phyloP scores from a whole-genome alignment of 2,797 vertebrate species.

The Phalanger gymnotis region DNA sequence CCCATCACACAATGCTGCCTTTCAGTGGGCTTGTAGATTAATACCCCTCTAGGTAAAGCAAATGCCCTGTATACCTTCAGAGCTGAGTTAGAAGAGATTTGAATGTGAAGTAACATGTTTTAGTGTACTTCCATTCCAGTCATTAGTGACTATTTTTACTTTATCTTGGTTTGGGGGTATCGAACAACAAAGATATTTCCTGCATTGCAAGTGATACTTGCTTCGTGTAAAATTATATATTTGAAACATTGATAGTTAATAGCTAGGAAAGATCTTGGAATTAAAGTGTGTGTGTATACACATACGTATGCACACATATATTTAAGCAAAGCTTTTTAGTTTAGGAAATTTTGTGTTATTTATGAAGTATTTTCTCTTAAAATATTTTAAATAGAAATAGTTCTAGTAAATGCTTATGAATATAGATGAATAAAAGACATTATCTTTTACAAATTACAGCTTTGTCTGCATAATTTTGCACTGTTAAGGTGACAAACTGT shows the following conservation, averaged over 20 bases:
- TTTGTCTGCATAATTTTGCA: slow-evolving; percentile 78
- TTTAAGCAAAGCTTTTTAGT: slow-evolving; percentile 59
- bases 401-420: slow-evolving; percentile 74
- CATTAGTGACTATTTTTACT: background rate
- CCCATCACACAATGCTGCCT: background rate
- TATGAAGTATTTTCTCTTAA: slow-evolving; percentile 68
- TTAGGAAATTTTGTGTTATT: slow-evolving; percentile 54
- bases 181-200: slow-evolving; percentile 40
- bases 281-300: slow-evolving; percentile 15
- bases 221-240: slow-evolving; percentile 30
- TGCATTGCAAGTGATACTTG: slow-evolving; percentile 17
- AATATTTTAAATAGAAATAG: slow-evolving; percentile 66
- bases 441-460: slow-evolving; percentile 77
- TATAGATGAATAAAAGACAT: slow-evolving; percentile 75
- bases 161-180: background rate
- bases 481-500: slow-evolving; percentile 78
- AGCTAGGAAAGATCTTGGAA: slow-evolving; percentile 26
- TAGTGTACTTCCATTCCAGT: background rate
- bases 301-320: background rate
- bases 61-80: background rate
- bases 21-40: background rate
- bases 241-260: slow-evolving; percentile 21
- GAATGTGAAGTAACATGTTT: background rate
- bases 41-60: slow-evolving; percentile 16
- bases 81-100: slow-evolving; percentile 15